A percentile compares a stretch with the other conserved stretches of the same genome.
Conservation (phyloP, 2,888 invertebrate species). For the Malthinus seriepunctatus region DNA sequence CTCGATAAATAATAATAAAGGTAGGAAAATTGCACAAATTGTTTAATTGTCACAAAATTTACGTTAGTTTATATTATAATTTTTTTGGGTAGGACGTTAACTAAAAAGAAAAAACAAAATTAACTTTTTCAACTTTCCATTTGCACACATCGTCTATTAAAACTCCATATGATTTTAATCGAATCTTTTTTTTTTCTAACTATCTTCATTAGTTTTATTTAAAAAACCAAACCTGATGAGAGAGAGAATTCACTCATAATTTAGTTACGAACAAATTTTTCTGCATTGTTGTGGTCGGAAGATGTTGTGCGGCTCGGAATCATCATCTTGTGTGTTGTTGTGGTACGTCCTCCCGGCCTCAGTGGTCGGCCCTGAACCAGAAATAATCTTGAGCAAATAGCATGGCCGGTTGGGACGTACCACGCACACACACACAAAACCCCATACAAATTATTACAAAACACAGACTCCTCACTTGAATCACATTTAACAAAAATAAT, state of each 20-base stretch:
- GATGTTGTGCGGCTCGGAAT: neutral
- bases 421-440: conserved; percentile 37
- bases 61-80: neutral
- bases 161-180: neutral
- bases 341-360: conserved; percentile 48
- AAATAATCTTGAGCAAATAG: conserved; percentile 43
- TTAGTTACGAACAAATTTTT: neutral
- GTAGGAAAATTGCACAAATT: conserved; percentile 11
- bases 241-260: neutral
- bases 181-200: too few species aligned
- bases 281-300: neutral
- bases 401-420: conserved; percentile 43
- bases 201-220: too few species aligned
- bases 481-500: too few species aligned
- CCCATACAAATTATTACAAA: conserved; percentile 20
- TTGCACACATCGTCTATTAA: neutral
- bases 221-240: neutral
- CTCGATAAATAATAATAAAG: conserved; percentile 6
- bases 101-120: too few species aligned
- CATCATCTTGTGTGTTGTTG: conserved; percentile 18
- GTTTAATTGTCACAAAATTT: neutral
- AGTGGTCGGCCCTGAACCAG: conserved; percentile 46
- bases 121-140: neutral
- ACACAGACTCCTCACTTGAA: conserved; percentile 6
- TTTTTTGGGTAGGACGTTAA: neutral